These are phyloP conservation scores for Drosophila malerkotliana DNA, from an alignment of 1,140 invertebrate species.

Conservation along the genomic window DNA sequence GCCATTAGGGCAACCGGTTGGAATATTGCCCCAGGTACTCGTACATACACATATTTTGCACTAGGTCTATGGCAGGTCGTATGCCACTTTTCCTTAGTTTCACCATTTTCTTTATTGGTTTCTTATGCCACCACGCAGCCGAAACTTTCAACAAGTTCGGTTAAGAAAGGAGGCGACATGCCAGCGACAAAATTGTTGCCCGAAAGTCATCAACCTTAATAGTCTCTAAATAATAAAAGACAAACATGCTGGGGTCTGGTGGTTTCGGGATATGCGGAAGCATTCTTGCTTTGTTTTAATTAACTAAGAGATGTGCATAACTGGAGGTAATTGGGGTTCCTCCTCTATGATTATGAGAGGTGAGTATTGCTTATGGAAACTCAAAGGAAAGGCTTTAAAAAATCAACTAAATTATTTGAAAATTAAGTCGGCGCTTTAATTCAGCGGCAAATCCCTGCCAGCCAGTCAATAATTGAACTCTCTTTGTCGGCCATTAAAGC, in stretches of 20 bases:
- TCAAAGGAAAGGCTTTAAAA: neutral
- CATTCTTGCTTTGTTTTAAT: neutral
- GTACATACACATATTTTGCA: conserved; percentile 13
- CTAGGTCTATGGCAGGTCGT: conserved; percentile 14
- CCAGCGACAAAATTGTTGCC: conserved; percentile 35
- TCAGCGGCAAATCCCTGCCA: neutral
- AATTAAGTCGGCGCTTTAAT: neutral
- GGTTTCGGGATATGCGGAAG: neutral
- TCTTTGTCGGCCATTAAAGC: conserved; percentile 39
- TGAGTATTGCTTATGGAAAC: neutral
- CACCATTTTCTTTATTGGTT: conserved; percentile 72
- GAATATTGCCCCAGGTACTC: conserved; percentile 48
- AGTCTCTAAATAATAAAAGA: conserved; percentile 32
- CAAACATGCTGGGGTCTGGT: conserved; percentile 4
- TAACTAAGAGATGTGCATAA: neutral
- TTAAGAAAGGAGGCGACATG: conserved; percentile 4
- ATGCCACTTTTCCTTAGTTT: conserved; percentile 63
- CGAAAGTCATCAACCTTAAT: conserved; percentile 40
- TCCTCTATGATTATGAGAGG: too few relatives aligned
- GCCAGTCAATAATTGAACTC: conserved; percentile 21
- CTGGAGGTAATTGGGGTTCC: neutral
- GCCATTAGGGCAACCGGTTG: conserved; percentile 58
- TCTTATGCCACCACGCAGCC: conserved; percentile 48
- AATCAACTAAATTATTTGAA: neutral
- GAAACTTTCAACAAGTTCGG: conserved; percentile 53